Conservation (phyloP, 2,888 invertebrate species). For the Callyntrura guangdongensis region DNA sequence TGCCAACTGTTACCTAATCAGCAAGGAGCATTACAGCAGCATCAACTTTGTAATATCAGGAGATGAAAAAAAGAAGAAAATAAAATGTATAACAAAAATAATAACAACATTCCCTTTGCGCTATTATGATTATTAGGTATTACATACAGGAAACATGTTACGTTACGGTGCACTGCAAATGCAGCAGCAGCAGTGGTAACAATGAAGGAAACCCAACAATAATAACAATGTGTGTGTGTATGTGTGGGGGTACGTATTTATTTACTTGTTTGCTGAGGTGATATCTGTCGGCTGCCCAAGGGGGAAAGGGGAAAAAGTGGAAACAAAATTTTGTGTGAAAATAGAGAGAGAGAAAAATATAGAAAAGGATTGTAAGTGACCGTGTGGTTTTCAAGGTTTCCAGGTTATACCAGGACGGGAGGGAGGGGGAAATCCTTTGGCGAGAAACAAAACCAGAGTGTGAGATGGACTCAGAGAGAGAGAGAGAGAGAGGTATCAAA, state of each 20-base stretch:
- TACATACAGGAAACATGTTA: not conserved
- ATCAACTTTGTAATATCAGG: not conserved
- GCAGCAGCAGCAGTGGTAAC: not conserved
- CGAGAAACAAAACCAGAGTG: not conserved
- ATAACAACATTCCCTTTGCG: constrained; percentile 4
- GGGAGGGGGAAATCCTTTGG: not conserved
- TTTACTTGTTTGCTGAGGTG: no score
- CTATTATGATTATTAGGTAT: not conserved
- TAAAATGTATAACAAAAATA: not conserved
- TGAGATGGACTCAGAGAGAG: not conserved
- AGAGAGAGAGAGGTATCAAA: not conserved
- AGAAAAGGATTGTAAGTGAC: not conserved
- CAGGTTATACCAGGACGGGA: not conserved
- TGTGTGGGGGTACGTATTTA: not conserved
- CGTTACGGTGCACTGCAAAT: not conserved
- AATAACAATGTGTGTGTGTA: constrained; percentile 7
- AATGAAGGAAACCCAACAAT: not conserved
- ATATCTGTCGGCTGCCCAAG: no score
- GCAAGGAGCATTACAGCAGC: constrained; percentile 4
- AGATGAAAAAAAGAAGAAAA: not conserved
- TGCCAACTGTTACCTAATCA: constrained; percentile 81
- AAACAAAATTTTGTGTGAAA: not conserved
- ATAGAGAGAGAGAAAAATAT: not conserved
- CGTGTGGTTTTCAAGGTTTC: not conserved
- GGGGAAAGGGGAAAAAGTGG: not conserved